Evolutionary conservation across 2,797 vertebrate species (phyloP).

Genomic region (Gadopsis bispinosus): DNA sequence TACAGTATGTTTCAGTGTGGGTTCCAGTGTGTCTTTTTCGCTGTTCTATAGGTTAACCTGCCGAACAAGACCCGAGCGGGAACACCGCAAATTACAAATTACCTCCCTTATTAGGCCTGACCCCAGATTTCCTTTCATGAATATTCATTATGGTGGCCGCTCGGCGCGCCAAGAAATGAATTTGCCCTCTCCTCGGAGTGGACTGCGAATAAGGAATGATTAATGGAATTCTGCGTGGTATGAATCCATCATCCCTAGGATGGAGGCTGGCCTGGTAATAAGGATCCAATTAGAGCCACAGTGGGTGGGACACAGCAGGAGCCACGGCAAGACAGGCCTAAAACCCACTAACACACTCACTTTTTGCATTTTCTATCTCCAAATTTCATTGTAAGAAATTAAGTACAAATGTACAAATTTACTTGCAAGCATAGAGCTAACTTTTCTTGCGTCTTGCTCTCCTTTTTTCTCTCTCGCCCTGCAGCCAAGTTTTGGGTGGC

Average conservation of each 20-base stretch:
- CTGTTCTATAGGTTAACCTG: constrained; percentile 84
- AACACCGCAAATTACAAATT: constrained; percentile 90
- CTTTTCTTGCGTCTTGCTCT: constrained; percentile 42
- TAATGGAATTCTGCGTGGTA: constrained; percentile 88
- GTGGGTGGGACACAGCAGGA: constrained; percentile 84
- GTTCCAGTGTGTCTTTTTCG: constrained; percentile 49
- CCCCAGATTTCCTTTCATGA: constrained; percentile 90
- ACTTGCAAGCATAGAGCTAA: constrained; percentile 39
- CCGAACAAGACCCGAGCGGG: constrained; percentile 82
- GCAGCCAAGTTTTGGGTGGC: constrained; percentile 6
- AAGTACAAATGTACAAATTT: constrained; percentile 57
- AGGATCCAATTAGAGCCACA: constrained; percentile 90
- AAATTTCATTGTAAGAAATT: constrained; percentile 58
- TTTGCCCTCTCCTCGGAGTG: constrained; percentile 82
- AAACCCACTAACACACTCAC: constrained; percentile 21
- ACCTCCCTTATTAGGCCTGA: constrained; percentile 89
- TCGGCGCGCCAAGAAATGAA: constrained; percentile 82
- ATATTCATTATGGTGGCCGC: constrained; percentile 87
- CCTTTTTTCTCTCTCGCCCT: constrained; percentile 7
- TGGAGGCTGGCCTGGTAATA: constrained; percentile 85
- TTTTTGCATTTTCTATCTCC: constrained; percentile 45
- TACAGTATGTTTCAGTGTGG: constrained; percentile 62
- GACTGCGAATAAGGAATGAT: constrained; percentile 90
- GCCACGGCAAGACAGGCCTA: constrained; percentile 57
- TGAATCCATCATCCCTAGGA: constrained; percentile 87